Evolutionary conservation across 2,888 invertebrate species (phyloP), one percentile per base, ranked within the genome.

Genomic region (Synergus gifuensis): DNA sequence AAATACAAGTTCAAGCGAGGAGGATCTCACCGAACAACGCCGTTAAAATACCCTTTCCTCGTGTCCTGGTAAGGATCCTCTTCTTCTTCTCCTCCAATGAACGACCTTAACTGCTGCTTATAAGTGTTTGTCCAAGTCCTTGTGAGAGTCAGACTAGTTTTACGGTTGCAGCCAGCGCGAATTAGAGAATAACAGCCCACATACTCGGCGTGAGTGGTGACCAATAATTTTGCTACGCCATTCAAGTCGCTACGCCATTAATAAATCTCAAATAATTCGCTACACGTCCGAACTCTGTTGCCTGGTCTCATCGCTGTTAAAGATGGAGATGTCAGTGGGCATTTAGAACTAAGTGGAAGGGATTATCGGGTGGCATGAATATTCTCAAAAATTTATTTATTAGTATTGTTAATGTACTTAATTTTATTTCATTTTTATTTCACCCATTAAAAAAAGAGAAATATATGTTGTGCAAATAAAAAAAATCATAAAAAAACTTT

Each of bases 251-350:
- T 79, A 40, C 54, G 79, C 83, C 83, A 85, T 87, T 85, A 86
- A 86, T 87, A 87, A 86, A 84, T 87, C 83, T 86, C 83, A 83
- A 83, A 78, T 85, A 84, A 86, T 82, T 81, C 83, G 84, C 81
- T 84, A 83, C 84, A 83, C 82, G 83, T 82, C 79, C 16, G 28
- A 16, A 36, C 40, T 4, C 54, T 58, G 5, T 14, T 58, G 46
- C 54, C 40, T 16, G 16, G 40, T 8, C 40, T 28, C 40, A 36
- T 12, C 4, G 4, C 16, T 28, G 9, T 58, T 76, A 40, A 76
- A 18, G 58, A 76, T 76, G 76, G n/a, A 76, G 58, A 76, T 58
- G 54, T 76, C 66, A 22, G 18, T 22, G 22, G 9, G 22, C 22
- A 18, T 60, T 60, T 60, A 60, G 60, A 60, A 60, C 12, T 60